Evolutionary conservation across 2,113 vertebrate species (phyloP), one percentile per base, ranked within the genome.

Genomic region (Zosterops lateralis): DNA sequence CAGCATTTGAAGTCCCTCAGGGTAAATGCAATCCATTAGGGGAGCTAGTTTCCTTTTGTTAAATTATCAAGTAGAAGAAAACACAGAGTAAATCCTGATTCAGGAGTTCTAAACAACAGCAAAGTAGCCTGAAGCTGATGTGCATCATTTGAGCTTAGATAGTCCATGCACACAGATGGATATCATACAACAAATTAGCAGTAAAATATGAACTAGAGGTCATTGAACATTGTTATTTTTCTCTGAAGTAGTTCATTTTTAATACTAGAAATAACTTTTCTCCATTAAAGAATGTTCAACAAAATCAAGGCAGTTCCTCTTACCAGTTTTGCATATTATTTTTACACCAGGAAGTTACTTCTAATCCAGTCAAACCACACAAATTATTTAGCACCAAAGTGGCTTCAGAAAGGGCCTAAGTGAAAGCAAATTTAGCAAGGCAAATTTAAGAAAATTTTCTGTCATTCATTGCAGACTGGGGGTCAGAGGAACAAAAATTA

Each of bases 11-110:
- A 61, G 50, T 79, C 56, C 76, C 87, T 78, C 54, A 70, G 74
- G 53, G 50, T 54, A 77, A 81, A 11, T 14, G 36, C 50, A 87
- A 70, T 40, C 50, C 48, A 60, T 36, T 74, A 93, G 51, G 61
- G 38, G 34, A 93, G 53, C 60, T 89, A 73, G 86, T 97, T 96
- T 92, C 61, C 70, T 87, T 79, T 25, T 94, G 51, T 42, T 92
- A 40, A 93, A 68, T 73, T 94, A 95, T 87, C 81, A 95, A 56
- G 42, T 78, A 92, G 67, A 93, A 91, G 74, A 95, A 97, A 96
- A 95, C 3, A 16, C 34, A 81, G 89, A 87, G 85, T 86, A 95
- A 97, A 82, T 68, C 6, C 66, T 93, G 54, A 96, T 86, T 86
- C 88, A 89, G 47, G 29, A 81, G 79, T 79, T 93, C 88, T 90